Base-by-base conservation (phyloP, 2,888 invertebrate genomes). In the Xestia c-nigrum region DNA sequence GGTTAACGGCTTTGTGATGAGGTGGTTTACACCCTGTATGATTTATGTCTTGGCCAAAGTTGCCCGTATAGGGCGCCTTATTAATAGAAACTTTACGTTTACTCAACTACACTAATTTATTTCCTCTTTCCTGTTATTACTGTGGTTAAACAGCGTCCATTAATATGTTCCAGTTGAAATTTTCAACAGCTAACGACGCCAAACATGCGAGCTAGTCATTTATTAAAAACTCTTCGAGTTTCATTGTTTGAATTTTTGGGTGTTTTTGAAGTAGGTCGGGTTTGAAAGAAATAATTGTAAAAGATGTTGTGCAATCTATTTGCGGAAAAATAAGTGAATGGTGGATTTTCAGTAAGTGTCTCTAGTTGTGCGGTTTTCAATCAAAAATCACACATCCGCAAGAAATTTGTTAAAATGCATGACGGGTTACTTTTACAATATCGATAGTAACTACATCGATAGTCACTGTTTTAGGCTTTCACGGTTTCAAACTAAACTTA, bases 151-250 rank as follows among this genome's bases (percentile, higher is more conserved):
- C 57, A 63, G 19, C 40, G 24, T 65, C 52, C 67, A 80, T 76
- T 80, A 83, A 71, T 65, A 84, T 73, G 64, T 83, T 80, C 14
- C 38, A 40, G 43, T 40, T 72, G 68, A 72, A 72, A 70, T 71
- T 75, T 82, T 70, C 65, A 69, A 46, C 46, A 19, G 67, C 12
- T 84, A 84, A 80, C 68, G 81, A 85, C 4, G 38, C 1, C 6
- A 31, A 71, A 46, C 83, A 84, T 80, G 83, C 83, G 6, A 83
- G 16, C 12, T 3, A 21, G 63, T 80, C 81, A 67, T 83, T 73
- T 84, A 80, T 68, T 84, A 69, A 80, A 72, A 83, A 75, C 38
- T 73, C 24, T 72, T 80, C 47, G 19, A 4, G 9, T 61, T 70
- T n/a, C 63, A 24, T 64, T 19, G 21, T 59, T 47, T 40, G 9